Base-by-base conservation (phyloP, 2,888 invertebrate genomes). In the Leucania comma region DNA sequence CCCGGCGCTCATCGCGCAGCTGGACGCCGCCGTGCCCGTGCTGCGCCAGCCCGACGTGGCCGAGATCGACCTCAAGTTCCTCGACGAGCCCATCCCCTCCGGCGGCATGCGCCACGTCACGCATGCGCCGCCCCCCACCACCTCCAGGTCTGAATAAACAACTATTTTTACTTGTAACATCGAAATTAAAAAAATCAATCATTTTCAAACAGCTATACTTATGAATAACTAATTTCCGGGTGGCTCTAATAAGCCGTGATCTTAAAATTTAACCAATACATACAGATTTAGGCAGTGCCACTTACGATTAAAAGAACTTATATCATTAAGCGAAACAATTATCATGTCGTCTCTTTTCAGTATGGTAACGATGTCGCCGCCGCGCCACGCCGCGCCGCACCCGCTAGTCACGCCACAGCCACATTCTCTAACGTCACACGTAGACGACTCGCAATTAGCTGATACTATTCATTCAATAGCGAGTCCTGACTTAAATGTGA, bases 1-100 rank as follows among this genome's bases (percentile, higher is more conserved):
- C 91, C 97, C 97, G 24, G 97, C 97, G 70, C 95, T 98, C 75
- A 96, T 98, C 82, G 97, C 97, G 42, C 96, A 97, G 83, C 96
- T 98, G 62, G 98, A 98, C 91, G 96, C 94, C 66, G 94, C 87
- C 51, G 93, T 88, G 82, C 95, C 91, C 26, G 94, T 87, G 57
- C 82, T 88, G 73, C 91, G 75, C 62, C 90, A 80, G 80, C 92
- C 92, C 0, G 89, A 89, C 72, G 90, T 93, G 80, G 95, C 89
- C 75, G 96, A 93, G 90, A 93, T 91, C 83, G 97, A 90, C 89
- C 95, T 91, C 85, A 95, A 92, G 91, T 97, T 91, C 92, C 91
- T 93, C 75, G 96, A 91, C 90, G 96, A 90, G 87, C 96, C 92
- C 74, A 95, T 93, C 78, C 96, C 91, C 20, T 92, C 77, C 63